Percentiles rank a stretch among this genome's conserved stretches.
Evolutionary conservation across 1,140 invertebrate genomes (phyloP).

Genomic region (Zaprionus kolodkinae): DNA sequence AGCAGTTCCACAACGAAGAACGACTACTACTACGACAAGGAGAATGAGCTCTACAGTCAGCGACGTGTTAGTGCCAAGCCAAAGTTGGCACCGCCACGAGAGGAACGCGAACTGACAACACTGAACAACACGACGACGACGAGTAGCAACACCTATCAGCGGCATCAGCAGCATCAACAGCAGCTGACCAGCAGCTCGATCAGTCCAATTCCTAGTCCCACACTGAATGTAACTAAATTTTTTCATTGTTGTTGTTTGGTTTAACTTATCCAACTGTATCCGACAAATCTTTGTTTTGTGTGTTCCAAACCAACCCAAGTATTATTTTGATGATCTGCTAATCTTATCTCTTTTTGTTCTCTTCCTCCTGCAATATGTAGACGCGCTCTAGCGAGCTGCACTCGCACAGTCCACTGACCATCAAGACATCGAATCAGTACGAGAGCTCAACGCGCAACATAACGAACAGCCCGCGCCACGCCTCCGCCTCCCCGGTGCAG

Average conservation of each 20-base stretch:
- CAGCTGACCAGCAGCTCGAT: conserved; percentile 68
- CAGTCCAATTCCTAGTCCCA: conserved; percentile 80
- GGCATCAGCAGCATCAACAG: conserved; percentile 62
- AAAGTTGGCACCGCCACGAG: conserved; percentile 73
- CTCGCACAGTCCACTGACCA: conserved; percentile 80
- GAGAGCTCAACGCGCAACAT: conserved; percentile 73
- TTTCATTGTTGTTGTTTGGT: conserved; percentile 35
- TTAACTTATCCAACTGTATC: conserved; percentile 23
- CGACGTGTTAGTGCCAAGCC: conserved; percentile 60
- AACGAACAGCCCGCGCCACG: conserved; percentile 71
- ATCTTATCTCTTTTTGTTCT: conserved; percentile 1
- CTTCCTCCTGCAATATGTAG: conserved; percentile 33
- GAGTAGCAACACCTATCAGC: conserved; percentile 36
- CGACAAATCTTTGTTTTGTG: conserved; percentile 14
- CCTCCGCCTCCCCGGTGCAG: conserved; percentile 78
- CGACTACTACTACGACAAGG: conserved; percentile 84
- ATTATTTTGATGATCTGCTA: conserved; percentile 5
- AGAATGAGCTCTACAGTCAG: conserved; percentile 77
- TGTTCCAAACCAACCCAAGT: not conserved
- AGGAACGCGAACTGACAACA: conserved; percentile 71
- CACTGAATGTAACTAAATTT: conserved; percentile 83
- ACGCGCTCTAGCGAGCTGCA: conserved; percentile 80
- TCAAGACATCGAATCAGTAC: conserved; percentile 79
- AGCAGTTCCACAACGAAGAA: conserved; percentile 76
- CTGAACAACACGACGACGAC: conserved; percentile 9